Conservation (phyloP, 2,888 invertebrate genomes). For the Agriopis marginaria region DNA sequence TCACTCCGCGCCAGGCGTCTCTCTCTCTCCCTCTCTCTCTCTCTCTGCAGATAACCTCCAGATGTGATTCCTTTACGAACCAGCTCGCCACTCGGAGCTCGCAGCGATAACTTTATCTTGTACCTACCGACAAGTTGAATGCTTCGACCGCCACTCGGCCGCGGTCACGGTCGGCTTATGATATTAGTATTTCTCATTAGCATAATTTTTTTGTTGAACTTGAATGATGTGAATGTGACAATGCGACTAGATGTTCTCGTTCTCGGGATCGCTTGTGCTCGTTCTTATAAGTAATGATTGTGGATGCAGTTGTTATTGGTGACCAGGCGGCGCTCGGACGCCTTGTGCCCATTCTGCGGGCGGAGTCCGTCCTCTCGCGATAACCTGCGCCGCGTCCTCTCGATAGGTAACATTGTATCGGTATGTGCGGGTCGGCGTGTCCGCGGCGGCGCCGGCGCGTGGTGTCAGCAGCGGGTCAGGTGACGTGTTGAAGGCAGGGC, state of each 20-base stretch:
- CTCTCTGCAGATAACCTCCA: constrained; percentile 31
- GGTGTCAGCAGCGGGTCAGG: constrained; percentile 54
- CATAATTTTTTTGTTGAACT: not conserved
- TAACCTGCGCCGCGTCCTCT: constrained; percentile 21
- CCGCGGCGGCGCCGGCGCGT: constrained; percentile 42
- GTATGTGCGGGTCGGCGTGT: constrained; percentile 16
- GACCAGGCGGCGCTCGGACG: not conserved
- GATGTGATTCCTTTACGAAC: constrained; percentile 25
- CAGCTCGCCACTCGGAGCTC: constrained; percentile 9
- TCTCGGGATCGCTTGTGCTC: no score
- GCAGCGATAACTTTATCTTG: constrained; percentile 34
- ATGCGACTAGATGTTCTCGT: no score
- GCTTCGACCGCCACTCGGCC: not conserved
- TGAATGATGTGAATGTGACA: not conserved
- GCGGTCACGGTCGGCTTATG: no score
- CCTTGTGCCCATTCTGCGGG: no score
- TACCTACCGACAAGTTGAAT: constrained; percentile 30
- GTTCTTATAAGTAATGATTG: no score
- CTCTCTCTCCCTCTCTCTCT: no score
- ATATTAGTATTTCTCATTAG: not conserved
- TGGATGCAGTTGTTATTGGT: not conserved
- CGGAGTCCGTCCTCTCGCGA: constrained; percentile 17
- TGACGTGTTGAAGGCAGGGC: constrained; percentile 66
- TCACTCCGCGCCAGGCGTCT: constrained; percentile 26
- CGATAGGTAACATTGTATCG: constrained; percentile 10